Evolutionary conservation across 2,113 vertebrate genomes (phyloP).

Genomic region (Dendropsophus ebraccatus): DNA sequence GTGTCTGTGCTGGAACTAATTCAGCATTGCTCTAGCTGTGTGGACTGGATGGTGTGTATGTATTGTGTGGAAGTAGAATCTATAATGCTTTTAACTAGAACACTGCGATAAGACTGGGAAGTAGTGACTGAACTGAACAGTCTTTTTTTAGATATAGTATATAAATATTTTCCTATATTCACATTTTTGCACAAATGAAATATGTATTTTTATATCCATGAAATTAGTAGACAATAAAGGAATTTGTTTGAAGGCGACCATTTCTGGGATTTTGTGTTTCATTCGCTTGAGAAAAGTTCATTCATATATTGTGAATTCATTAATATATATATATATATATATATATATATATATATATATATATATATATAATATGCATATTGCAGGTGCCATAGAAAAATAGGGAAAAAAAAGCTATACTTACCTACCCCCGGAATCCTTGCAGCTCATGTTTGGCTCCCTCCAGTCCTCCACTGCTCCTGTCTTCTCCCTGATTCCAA

Average conservation of each 20-base stretch:
- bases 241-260: background rate
- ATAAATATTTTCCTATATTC: slow-evolving; percentile 55
- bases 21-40: background rate
- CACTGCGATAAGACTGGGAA: background rate
- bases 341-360: no score
- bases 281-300: no score
- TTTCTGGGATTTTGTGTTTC: background rate
- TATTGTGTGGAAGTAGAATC: background rate
- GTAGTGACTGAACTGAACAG: slow-evolving; percentile 19
- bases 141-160: slow-evolving; percentile 42
- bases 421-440: no score
- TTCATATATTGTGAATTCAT: background rate
- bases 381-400: no score
- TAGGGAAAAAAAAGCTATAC: no score
- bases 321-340: no score
- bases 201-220: slow-evolving; percentile 53
- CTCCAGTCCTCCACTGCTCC: no score
- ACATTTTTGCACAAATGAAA: slow-evolving; percentile 45
- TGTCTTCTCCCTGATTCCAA: no score
- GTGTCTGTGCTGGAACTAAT: background rate
- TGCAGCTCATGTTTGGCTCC: no score
- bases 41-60: slow-evolving; percentile 19
- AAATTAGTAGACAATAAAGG: slow-evolving; percentile 40
- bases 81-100: background rate
- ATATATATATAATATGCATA: no score